Evolutionary conservation across 2,797 vertebrate species (phyloP).

Genomic region (Sebastes alutus): DNA sequence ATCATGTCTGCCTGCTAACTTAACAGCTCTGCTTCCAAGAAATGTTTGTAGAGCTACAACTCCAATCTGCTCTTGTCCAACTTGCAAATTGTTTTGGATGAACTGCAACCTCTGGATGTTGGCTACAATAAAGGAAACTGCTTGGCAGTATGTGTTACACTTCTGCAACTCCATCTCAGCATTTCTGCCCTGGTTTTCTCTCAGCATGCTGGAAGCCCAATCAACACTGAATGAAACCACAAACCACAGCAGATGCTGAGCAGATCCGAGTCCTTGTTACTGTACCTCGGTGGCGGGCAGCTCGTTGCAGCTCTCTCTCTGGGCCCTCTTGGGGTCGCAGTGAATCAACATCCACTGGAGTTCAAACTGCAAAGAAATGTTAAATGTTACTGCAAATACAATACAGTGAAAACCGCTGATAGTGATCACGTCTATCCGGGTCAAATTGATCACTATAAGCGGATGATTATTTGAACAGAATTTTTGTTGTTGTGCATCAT

Average conservation of each 20-base stretch:
- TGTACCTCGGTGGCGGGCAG: constrained; percentile 84
- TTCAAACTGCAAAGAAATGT: constrained; percentile 80
- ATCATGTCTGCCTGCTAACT: constrained; percentile 27
- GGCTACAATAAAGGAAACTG: constrained; percentile 1
- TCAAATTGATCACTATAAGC: too few relatives aligned
- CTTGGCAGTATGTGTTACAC: constrained; percentile 22
- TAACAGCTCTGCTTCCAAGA: not conserved
- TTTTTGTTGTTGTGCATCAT: too few relatives aligned
- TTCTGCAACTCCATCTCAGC: constrained; percentile 28
- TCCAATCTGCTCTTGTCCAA: not conserved
- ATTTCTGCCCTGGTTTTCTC: constrained; percentile 17
- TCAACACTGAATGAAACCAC: constrained; percentile 45
- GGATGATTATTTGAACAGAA: too few relatives aligned
- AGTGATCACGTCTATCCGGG: too few relatives aligned
- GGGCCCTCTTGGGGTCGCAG: constrained; percentile 87
- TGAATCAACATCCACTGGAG: constrained; percentile 90
- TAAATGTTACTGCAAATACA: constrained; percentile 19
- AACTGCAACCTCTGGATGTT: constrained; percentile 1
- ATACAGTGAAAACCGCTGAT: too few relatives aligned
- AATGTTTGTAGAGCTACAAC: not conserved
- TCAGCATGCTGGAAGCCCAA: constrained; percentile 3
- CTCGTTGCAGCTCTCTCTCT: constrained; percentile 86
- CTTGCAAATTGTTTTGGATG: constrained; percentile 15
- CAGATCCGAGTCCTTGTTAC: constrained; percentile 54
- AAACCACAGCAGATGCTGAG: constrained; percentile 54